These are phyloP conservation scores for Acrocephalus kingi DNA, from an alignment of 2,113 vertebrate genomes.

Conservation along the genomic window DNA sequence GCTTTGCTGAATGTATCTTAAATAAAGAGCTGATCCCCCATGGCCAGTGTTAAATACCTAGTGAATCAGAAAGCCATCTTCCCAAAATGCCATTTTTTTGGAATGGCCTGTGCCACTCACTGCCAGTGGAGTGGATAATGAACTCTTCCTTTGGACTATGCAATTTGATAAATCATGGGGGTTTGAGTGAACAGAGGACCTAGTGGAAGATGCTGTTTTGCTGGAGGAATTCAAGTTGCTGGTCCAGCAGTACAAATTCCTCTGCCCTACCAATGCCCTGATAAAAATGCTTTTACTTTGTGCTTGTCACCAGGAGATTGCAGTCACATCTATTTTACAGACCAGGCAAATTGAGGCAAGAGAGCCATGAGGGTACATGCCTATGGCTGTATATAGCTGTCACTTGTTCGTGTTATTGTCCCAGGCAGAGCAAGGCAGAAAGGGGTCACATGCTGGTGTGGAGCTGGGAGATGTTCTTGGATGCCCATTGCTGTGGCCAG, in stretches of 20 bases:
- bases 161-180: background rate
- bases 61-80: background rate
- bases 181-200: background rate
- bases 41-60: background rate
- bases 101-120: background rate
- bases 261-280: background rate
- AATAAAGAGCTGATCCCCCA: background rate
- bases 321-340: background rate
- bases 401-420: background rate
- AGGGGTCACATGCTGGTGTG: fast-evolving
- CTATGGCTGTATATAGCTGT: background rate
- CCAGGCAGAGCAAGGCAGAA: background rate
- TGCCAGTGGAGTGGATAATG: background rate
- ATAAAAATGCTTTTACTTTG: background rate
- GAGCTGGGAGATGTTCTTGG: background rate
- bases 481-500: background rate
- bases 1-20: background rate
- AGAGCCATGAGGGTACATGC: background rate
- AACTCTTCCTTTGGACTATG: background rate
- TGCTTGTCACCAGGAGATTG: background rate
- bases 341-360: background rate
- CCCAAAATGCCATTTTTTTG: slow-evolving; percentile 10
- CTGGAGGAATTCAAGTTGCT: background rate
- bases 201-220: background rate
- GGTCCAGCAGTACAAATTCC: background rate